Percentiles rank a stretch among this genome's conserved stretches.
These are phyloP conservation scores for Halyomorpha halys DNA, from an alignment of 1,140 invertebrate genomes.

Conservation along the genomic window DNA sequence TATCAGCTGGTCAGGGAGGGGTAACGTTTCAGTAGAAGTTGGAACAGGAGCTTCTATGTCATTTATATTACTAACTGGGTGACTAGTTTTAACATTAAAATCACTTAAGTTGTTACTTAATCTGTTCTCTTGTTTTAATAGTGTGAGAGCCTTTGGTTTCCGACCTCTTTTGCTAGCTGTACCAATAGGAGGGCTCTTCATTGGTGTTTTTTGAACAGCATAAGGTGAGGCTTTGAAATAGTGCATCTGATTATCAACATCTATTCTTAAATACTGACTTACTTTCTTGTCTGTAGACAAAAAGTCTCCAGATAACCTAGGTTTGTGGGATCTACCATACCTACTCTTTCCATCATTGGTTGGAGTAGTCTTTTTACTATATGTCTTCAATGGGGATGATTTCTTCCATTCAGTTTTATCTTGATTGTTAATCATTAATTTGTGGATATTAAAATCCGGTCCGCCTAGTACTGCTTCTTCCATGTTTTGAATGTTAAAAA, in stretches of 20 bases:
- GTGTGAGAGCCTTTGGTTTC: not conserved
- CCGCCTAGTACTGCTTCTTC: slow-evolving; percentile 3
- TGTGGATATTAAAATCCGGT: slow-evolving; percentile 6
- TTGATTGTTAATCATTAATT: slow-evolving; percentile 18
- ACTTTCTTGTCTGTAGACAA: slow-evolving; percentile 32
- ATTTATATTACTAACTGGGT: not conserved
- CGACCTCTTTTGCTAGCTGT: not conserved
- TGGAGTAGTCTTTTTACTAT: slow-evolving; percentile 21
- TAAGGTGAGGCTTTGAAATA: slow-evolving; percentile 19
- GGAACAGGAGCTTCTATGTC: slow-evolving; percentile 21
- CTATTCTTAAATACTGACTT: slow-evolving; percentile 25
- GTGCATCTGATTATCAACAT: slow-evolving; percentile 25
- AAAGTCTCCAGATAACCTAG: slow-evolving; percentile 31
- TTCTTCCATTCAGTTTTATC: slow-evolving; percentile 18
- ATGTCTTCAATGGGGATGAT: slow-evolving; percentile 23
- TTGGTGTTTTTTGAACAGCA: not conserved
- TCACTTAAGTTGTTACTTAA: not conserved
- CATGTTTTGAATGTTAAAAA: not conserved
- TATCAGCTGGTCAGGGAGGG: slow-evolving; percentile 15
- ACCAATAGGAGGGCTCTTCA: slow-evolving; percentile 14
- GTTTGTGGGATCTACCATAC: slow-evolving; percentile 33
- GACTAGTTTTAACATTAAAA: slow-evolving; percentile 10
- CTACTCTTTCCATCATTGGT: slow-evolving; percentile 28
- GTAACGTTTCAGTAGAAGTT: slow-evolving; percentile 24
- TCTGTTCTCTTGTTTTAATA: not conserved